Percentiles rank a stretch among this genome's conserved stretches.
These are phyloP conservation scores for Pristionchus mayeri DNA, from an alignment of 2,888 invertebrate genomes.

Conservation along the genomic window DNA sequence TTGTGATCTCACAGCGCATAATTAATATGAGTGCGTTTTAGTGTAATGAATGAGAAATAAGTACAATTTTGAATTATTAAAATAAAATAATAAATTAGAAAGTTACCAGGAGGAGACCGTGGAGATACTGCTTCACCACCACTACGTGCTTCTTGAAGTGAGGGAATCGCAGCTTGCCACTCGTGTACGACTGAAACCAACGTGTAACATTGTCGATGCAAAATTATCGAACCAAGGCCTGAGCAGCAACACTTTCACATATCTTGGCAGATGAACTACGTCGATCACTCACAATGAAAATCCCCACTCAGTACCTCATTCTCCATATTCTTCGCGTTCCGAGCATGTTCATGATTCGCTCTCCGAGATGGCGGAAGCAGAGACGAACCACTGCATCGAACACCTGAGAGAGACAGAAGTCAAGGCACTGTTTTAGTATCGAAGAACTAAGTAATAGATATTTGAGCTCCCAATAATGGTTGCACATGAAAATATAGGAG, in stretches of 20 bases:
- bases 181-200: slow-evolving; percentile 9
- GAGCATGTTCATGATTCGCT: slow-evolving; percentile 60
- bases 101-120: slow-evolving; percentile 56
- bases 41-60: slow-evolving; percentile 54
- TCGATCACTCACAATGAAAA: too few species aligned
- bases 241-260: too few species aligned
- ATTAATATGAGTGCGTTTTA: slow-evolving; percentile 59
- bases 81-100: not conserved
- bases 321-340: slow-evolving; percentile 44
- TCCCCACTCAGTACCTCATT: slow-evolving; percentile 21
- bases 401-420: slow-evolving; percentile 55
- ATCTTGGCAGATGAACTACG: too few species aligned
- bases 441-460: too few species aligned
- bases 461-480: too few species aligned
- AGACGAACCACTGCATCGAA: slow-evolving; percentile 71
- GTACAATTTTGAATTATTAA: not conserved
- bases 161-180: slow-evolving; percentile 51
- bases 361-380: slow-evolving; percentile 68
- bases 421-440: too few species aligned
- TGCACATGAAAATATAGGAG: too few species aligned
- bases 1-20: not conserved
- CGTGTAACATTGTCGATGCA: not conserved
- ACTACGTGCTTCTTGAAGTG: slow-evolving; percentile 59
- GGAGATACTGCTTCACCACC: slow-evolving; percentile 61
- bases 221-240: too few species aligned